Evolutionary conservation across 2,888 invertebrate species (phyloP), one percentile per base, ranked within the genome.

Genomic region (Ethmia dodecea): DNA sequence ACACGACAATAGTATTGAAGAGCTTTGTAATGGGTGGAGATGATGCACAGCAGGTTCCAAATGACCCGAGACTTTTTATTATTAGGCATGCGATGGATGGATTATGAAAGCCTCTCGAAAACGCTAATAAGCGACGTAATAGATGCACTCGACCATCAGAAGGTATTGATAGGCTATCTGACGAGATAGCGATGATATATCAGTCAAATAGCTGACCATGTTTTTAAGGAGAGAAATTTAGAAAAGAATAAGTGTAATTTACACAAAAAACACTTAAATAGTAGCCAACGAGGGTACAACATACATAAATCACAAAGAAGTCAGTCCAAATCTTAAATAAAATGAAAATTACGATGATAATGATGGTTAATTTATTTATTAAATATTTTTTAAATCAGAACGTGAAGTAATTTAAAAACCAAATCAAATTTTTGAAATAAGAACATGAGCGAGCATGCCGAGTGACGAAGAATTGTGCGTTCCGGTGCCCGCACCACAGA

Each of bases 401-500:
- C 18, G 8, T 5, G 8, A 18, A n/a, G n/a, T 16, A 25, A 33
- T 27, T 20, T 13, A 32, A 28, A 40, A 38, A 33, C 37, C 28
- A 28, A 33, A 29, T 28, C 24, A 30, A 20, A 34, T 49, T 53
- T 48, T 47, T 45, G 47, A 56, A 55, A 48, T 45, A 52, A 47
- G 49, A 58, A 56, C 52, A 48, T 35, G 31, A 43, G 37, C 34
- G 33, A 47, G 46, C 50, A 45, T 47, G 48, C 46, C 51, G 49
- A 45, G 40, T 55, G 64, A 50, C 52, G 52, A 50, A 50, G 40
- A 38, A 42, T 40, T 47, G 42, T 31, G 33, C 66, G 74, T 75
- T 76, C 67, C 73, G 72, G 66, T 66, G 59, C 49, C 48, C 63
- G 73, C 54, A 43, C 47, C 52, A 57, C 55, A 49, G 58, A 60